These are phyloP conservation scores for Lasioglossum zephyrum DNA, from an alignment of 2,888 invertebrate genomes.

Conservation along the genomic window DNA sequence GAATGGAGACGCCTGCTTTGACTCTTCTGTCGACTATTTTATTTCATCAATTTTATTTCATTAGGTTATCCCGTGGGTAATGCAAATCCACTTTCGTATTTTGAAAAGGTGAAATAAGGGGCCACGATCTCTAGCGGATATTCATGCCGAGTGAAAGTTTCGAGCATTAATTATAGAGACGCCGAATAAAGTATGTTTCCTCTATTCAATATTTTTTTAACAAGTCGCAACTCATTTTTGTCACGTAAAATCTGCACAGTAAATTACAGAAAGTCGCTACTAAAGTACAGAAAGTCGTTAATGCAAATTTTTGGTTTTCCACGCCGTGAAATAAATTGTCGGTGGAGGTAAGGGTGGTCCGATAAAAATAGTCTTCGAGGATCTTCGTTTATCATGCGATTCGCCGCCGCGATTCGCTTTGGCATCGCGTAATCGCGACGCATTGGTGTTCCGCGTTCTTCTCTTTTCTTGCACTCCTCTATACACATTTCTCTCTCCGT, in stretches of 20 bases:
- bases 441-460: slow-evolving; percentile 1
- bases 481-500: neutral
- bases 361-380: slow-evolving; percentile 13
- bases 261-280: too few relatives aligned
- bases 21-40: neutral
- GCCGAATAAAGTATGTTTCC: neutral
- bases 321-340: too few relatives aligned
- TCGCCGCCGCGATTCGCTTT: neutral
- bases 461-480: neutral
- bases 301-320: too few relatives aligned
- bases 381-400: neutral
- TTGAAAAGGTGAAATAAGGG: neutral
- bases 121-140: neutral
- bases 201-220: neutral
- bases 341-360: too few relatives aligned
- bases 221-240: neutral
- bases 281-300: too few relatives aligned
- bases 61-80: neutral
- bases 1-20: neutral
- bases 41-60: neutral
- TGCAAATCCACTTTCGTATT: neutral
- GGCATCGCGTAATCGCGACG: neutral
- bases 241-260: too few relatives aligned
- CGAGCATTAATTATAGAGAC: neutral
- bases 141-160: neutral